Evolutionary conservation across 2,888 invertebrate genomes (phyloP).

Genomic region (Chloroclystis v-ata): DNA sequence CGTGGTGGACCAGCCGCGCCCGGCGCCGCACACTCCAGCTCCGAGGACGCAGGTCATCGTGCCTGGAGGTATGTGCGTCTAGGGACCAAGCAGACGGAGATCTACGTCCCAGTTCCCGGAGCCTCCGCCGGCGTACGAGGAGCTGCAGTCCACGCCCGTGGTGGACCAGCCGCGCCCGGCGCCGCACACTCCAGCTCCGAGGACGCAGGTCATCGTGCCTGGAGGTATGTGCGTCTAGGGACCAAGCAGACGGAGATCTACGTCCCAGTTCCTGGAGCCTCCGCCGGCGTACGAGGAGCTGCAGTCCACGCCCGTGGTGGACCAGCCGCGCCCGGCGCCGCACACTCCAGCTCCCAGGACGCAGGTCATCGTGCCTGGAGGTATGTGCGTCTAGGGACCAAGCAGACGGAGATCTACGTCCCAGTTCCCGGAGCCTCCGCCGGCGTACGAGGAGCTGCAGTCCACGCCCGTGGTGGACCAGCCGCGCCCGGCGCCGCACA

Average conservation of each 20-base stretch:
- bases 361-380: too few relatives aligned
- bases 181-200: conserved; percentile 24
- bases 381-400: conserved; percentile 36
- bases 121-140: conserved; percentile 61
- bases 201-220: too few relatives aligned
- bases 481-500: conserved; percentile 8
- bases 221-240: conserved; percentile 33
- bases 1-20: conserved; percentile 17
- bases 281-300: conserved; percentile 60
- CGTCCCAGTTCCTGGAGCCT: conserved; percentile 50
- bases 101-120: conserved; percentile 52
- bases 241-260: conserved; percentile 47
- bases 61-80: too few relatives aligned
- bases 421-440: conserved; percentile 56
- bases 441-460: conserved; percentile 50
- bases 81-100: conserved; percentile 42
- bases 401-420: conserved; percentile 48
- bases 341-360: conserved; percentile 37
- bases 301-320: conserved; percentile 6
- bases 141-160: conserved; percentile 23
- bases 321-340: conserved; percentile 15
- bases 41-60: conserved; percentile 51
- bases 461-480: conserved; percentile 14
- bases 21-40: neutral
- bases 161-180: conserved; percentile 19